Base-by-base conservation (phyloP, 2,797 vertebrate genomes). In the Podarcis siculus region DNA sequence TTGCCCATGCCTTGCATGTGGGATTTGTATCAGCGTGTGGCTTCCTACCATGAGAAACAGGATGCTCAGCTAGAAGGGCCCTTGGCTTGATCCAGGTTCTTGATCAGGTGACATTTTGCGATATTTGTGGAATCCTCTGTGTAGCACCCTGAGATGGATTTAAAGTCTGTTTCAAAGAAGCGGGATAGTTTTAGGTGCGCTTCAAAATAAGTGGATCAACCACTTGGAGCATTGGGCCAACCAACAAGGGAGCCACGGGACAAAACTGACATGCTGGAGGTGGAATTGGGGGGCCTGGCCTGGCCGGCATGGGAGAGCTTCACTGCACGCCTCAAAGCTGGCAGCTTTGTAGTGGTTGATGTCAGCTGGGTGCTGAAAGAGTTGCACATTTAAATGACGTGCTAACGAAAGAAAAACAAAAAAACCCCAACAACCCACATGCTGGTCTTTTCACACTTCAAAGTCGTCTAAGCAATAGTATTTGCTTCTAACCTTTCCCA, bases 401-500 rank as follows among this genome's bases (percentile, higher is more conserved):
- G 25, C 64, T 67, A 66, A 32, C 58, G 75, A 55, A 85, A 73
- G 61, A 55, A 55, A 55, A 55, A 55, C 49, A 55, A 15, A 55
- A 45, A 55, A 55, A 13, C 49, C 42, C 49, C 49, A 55, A 55
- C 49, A 55, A 55, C 49, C 49, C 3, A 85, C 23, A 83, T 23
- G 27, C 25, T 76, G 25, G 39, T 13, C 64, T 61, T 49, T 69
- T 79, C 49, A 90, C 55, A 35, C 77, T 86, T 32, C 66, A 58
- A 84, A 84, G 83, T 66, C 71, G 25, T 13, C 39, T 55, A 81
- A 82, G 13, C 55, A 72, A 55, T 69, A 66, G 66, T 49, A 39
- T 77, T 81, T 88, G 64, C 91, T 72, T 39, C 82, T 86, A 88
- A 83, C 73, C 83, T 42, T 80, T 55, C 86, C 86, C 86, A 84